Evolutionary conservation across 2,113 vertebrate species (phyloP).

Genomic region (Amblyopsis rosae): DNA sequence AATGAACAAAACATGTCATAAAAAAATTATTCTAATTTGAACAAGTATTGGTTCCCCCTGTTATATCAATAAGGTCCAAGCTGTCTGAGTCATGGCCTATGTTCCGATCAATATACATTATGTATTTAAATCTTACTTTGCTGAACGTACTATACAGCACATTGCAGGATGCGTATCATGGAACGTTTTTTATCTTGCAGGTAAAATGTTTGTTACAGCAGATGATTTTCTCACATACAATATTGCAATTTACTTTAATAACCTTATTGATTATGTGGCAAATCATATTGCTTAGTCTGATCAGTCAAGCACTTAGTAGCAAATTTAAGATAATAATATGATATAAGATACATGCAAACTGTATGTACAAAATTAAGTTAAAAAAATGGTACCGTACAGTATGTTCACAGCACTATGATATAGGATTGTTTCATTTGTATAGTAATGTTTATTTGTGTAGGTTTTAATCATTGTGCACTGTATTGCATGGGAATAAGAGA

Average conservation of each 20-base stretch:
- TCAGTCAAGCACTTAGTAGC: constrained; percentile 44
- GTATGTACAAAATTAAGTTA: no score
- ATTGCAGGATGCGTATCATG: background rate
- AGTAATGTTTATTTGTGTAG: no score
- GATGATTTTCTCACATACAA: constrained; percentile 38
- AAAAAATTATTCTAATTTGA: constrained; percentile 50
- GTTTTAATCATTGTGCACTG: no score
- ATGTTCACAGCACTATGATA: no score
- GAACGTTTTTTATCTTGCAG: no score
- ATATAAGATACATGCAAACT: no score
- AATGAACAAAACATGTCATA: constrained; percentile 49
- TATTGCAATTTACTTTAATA: constrained; percentile 64
- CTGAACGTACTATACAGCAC: constrained; percentile 13
- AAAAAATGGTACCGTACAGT: no score
- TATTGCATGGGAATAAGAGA: no score
- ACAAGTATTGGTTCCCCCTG: constrained; percentile 43
- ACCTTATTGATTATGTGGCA: constrained; percentile 73
- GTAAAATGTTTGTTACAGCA: constrained; percentile 1
- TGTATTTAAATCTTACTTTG: constrained; percentile 2
- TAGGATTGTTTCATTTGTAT: no score
- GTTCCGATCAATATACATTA: constrained; percentile 10
- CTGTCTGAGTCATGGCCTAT: constrained; percentile 20
- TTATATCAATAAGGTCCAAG: constrained; percentile 17
- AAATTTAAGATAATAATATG: no score
- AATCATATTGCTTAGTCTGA: constrained; percentile 52